A percentile compares a stretch with the other conserved stretches of the same genome.
These are phyloP conservation scores for Falco concolor DNA, from an alignment of 2,797 vertebrate species.

Conservation along the genomic window DNA sequence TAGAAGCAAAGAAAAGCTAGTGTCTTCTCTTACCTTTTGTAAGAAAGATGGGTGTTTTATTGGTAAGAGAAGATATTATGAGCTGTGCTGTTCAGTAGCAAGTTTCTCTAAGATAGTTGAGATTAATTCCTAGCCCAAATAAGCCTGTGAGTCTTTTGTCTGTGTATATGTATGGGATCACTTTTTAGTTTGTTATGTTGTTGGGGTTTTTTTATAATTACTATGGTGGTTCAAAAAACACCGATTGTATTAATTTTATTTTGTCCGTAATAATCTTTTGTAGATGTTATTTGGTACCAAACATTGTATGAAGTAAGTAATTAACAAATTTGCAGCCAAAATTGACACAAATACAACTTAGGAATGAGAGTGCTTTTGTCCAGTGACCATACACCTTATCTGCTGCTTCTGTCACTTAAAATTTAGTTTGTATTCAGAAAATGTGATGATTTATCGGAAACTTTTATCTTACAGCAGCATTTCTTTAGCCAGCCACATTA, in stretches of 20 bases:
- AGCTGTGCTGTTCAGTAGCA: not conserved
- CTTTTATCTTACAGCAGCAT: not conserved
- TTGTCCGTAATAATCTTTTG: not conserved
- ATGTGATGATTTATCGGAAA: not conserved
- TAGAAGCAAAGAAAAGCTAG: not conserved
- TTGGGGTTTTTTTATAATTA: not conserved
- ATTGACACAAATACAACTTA: not conserved
- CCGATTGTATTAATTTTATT: not conserved
- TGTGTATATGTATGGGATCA: not conserved
- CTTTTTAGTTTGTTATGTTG: not conserved
- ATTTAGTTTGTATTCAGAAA: not conserved
- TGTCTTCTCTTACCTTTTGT: not conserved
- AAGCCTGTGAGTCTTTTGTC: not conserved
- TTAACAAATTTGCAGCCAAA: not conserved
- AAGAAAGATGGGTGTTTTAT: not conserved
- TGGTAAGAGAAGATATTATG: not conserved
- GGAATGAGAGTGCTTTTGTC: not conserved
- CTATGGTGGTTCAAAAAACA: not conserved
- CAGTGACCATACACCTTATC: fast-evolving
- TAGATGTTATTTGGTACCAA: not conserved
- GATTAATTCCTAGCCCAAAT: not conserved
- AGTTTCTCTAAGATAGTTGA: not conserved
- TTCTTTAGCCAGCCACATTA: not conserved
- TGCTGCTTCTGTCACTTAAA: not conserved
- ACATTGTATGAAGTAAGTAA: not conserved